Evolutionary conservation across 2,797 vertebrate species (phyloP).

Genomic region (Enteromius trimaculatus): DNA sequence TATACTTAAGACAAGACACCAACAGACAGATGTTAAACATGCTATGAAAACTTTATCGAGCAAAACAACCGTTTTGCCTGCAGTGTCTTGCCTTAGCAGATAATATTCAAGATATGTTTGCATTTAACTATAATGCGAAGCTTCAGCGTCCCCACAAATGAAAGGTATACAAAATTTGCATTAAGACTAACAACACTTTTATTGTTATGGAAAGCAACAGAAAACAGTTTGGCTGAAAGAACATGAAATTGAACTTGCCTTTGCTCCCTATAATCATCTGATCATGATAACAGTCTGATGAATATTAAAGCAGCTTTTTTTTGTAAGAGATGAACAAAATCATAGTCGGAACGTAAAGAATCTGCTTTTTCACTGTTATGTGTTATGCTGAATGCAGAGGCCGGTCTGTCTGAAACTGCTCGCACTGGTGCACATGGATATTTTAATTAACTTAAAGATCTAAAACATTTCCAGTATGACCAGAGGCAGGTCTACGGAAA

Average conservation of each 20-base stretch:
- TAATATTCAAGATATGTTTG: neutral
- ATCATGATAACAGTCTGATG: conserved; percentile 12
- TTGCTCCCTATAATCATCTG: neutral
- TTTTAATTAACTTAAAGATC: neutral
- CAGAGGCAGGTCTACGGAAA: neutral
- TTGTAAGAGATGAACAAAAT: neutral
- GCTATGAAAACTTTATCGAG: no score
- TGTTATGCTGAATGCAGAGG: neutral
- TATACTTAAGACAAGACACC: no score
- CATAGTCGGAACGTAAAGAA: neutral
- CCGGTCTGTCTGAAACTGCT: neutral
- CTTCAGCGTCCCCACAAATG: neutral
- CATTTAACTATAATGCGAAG: neutral
- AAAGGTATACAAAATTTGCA: neutral
- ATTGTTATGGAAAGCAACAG: neutral
- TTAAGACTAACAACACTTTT: neutral
- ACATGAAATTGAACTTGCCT: neutral
- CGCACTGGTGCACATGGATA: neutral
- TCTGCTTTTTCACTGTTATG: neutral
- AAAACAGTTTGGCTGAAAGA: neutral
- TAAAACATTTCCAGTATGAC: neutral
- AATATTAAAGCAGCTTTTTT: neutral
- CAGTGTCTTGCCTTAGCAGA: conserved; percentile 20
- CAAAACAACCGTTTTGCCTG: neutral
- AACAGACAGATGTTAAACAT: neutral